These are phyloP conservation scores for Ibidorhyncha struthersii DNA, from an alignment of 2,113 vertebrate species.

Conservation along the genomic window DNA sequence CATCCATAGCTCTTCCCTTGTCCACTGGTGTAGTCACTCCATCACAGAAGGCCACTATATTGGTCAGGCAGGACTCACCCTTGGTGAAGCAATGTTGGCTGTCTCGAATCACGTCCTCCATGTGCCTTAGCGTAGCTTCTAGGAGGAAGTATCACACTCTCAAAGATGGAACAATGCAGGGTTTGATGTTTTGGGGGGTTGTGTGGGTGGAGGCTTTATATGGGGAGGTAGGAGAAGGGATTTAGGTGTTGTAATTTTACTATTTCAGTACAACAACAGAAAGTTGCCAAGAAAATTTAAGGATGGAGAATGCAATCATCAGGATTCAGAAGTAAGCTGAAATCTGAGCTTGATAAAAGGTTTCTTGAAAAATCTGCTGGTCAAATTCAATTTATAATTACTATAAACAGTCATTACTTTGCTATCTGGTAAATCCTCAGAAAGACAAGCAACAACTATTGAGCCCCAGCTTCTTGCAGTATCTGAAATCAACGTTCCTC, in stretches of 20 bases:
- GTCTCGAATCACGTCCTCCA: no score
- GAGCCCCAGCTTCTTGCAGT: not conserved
- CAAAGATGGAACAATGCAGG: not conserved
- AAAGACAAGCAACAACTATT: not conserved
- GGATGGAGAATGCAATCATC: not conserved
- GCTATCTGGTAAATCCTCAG: not conserved
- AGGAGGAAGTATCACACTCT: not conserved
- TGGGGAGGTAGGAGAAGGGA: rapidly evolving
- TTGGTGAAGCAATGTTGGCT: no score
- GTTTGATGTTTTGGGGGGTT: not conserved
- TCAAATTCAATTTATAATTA: not conserved
- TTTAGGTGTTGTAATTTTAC: not conserved
- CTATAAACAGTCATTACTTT: not conserved
- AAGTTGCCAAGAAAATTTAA: not conserved
- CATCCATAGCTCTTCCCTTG: no score
- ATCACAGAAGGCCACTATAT: no score
- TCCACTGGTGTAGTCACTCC: no score
- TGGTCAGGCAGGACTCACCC: no score
- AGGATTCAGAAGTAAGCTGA: not conserved
- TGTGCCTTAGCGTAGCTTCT: no score
- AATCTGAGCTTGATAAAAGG: not conserved
- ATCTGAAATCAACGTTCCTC: not conserved
- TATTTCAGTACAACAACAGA: not conserved
- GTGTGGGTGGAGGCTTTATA: not conserved
- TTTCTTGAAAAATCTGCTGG: not conserved